Percentiles rank a stretch among this genome's conserved stretches.
phyloP scores from a whole-genome alignment of 1,140 invertebrate genomes.

The Megalonaias nervosa region DNA sequence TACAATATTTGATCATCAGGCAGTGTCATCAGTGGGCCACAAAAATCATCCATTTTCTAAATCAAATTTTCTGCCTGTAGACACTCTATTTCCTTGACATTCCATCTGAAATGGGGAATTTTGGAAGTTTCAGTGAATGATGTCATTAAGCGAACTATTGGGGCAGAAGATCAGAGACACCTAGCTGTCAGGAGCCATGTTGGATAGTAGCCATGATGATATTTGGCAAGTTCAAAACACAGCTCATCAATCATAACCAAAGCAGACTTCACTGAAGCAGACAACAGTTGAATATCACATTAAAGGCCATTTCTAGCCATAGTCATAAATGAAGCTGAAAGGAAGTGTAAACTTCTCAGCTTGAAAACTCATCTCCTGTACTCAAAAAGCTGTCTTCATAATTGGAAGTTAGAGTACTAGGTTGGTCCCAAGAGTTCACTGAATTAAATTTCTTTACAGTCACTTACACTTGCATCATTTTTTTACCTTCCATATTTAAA shows the following conservation, averaged over 20 bases:
- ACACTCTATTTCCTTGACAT: constrained; percentile 39
- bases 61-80: constrained; percentile 38
- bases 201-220: constrained; percentile 17
- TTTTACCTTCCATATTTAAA: too few species aligned
- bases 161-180: constrained; percentile 24
- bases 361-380: too few species aligned
- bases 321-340: too few species aligned
- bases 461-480: too few species aligned
- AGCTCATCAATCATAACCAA: constrained; percentile 16
- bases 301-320: too few species aligned
- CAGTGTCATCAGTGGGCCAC: constrained; percentile 32
- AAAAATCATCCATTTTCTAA: constrained; percentile 28
- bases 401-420: too few species aligned
- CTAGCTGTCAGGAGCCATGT: constrained; percentile 1
- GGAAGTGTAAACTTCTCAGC: too few species aligned
- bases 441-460: too few species aligned
- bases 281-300: too few species aligned
- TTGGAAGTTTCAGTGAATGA: constrained; percentile 14
- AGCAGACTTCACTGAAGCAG: too few species aligned
- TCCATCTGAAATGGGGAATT: constrained; percentile 17
- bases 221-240: constrained; percentile 1
- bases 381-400: too few species aligned
- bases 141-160: constrained; percentile 25
- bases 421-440: too few species aligned
- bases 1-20: constrained; percentile 29